phyloP scores from a whole-genome alignment of 2,797 vertebrate species.

The Aeoliscus strigatus region DNA sequence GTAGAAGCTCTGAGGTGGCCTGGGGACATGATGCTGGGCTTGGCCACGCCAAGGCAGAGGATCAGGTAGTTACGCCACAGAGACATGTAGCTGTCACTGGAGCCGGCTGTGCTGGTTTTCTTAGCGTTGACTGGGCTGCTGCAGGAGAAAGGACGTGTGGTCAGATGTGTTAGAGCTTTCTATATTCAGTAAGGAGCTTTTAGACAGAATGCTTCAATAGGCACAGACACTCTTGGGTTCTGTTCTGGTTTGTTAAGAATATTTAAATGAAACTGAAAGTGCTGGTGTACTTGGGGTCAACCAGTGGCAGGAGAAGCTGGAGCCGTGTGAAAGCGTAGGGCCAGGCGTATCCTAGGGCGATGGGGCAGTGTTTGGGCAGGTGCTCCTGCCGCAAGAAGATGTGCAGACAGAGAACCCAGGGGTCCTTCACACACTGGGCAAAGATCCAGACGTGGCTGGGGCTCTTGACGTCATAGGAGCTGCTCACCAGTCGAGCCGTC shows the following conservation, averaged over 20 bases:
- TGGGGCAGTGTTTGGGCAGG: constrained; percentile 93
- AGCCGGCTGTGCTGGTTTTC: constrained; percentile 89
- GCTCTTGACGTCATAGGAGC: constrained; percentile 96
- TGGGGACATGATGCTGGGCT: constrained; percentile 98
- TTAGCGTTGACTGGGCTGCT: constrained; percentile 97
- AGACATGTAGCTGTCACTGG: constrained; percentile 88
- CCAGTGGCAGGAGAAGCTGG: constrained; percentile 91
- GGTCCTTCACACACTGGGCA: constrained; percentile 94
- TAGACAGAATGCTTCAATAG: neutral
- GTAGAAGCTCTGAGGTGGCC: constrained; percentile 95
- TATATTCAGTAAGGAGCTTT: too few relatives aligned
- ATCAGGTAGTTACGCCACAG: constrained; percentile 98
- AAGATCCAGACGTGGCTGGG: constrained; percentile 99
- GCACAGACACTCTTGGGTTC: neutral
- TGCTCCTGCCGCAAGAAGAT: constrained; percentile 97
- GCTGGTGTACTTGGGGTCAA: constrained; percentile 90
- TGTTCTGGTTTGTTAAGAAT: neutral
- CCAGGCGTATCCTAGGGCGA: constrained; percentile 95
- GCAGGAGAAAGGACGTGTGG: constrained; percentile 1
- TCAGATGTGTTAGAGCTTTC: too few relatives aligned
- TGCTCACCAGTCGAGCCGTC: constrained; percentile 93
- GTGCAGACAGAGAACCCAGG: constrained; percentile 97
- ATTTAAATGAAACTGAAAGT: neutral
- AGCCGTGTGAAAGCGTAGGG: constrained; percentile 94
- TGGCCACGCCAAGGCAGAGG: constrained; percentile 96